phyloP scores from a whole-genome alignment of 2,113 vertebrate species.

The Lasiurus cinereus region DNA sequence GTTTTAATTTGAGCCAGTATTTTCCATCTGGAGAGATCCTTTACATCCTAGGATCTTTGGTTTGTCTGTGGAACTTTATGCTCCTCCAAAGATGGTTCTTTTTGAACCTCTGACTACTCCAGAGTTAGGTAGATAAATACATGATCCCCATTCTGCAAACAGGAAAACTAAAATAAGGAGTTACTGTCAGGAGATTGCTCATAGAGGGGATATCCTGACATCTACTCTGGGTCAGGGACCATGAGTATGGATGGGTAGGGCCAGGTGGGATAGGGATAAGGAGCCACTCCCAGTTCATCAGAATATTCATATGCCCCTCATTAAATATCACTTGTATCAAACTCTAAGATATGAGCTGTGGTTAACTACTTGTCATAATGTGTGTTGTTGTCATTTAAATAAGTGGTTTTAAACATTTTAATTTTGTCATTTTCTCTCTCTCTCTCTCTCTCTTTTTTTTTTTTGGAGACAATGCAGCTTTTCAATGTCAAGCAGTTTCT shows the following conservation, averaged over 20 bases:
- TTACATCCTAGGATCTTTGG: neutral
- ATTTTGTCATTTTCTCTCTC: neutral
- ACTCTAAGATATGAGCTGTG: neutral
- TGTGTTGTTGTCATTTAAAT: neutral
- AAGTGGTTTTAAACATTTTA: neutral
- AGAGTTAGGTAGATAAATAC: neutral
- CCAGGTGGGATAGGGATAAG: neutral
- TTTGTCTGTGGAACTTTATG: neutral
- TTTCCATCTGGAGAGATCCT: neutral
- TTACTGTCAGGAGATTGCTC: neutral
- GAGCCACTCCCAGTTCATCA: neutral
- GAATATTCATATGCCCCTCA: neutral
- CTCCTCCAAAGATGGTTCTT: neutral
- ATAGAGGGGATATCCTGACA: neutral
- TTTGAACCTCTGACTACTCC: neutral
- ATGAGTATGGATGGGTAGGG: fast-evolving
- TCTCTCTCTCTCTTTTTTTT: neutral
- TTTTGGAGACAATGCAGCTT: neutral
- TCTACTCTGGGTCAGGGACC: neutral
- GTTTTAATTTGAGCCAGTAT: neutral
- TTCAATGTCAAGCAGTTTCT: neutral
- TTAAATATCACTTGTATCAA: neutral
- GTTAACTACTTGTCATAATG: neutral
- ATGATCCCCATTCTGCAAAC: neutral
- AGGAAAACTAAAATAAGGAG: neutral